Base-by-base conservation (phyloP, 2,113 vertebrate genomes). In the Odocoileus virginianus region DNA sequence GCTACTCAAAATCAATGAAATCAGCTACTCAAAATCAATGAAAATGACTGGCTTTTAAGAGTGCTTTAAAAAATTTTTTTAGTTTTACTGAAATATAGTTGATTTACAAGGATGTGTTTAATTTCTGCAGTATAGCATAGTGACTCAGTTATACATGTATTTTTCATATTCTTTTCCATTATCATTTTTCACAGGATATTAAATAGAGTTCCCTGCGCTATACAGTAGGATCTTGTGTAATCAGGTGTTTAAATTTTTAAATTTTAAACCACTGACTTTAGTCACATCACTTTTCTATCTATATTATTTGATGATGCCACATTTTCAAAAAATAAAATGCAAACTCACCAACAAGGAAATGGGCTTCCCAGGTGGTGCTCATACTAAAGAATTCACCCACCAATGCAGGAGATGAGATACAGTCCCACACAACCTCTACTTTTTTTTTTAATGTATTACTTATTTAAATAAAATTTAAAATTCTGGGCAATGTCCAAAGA, bases 401-500 rank as follows among this genome's bases (percentile, higher is more conserved):
- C 67, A 74, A 25, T 23, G 67, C 19, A 74, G 36, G 12, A 40
- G 19, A 74, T 40, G 23, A 0, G 1, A 40, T 45, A 60, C 52
- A 93, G 14, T 74, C 19, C 81, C 10, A 91, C 11, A 74, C 30
- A 58, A 36, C 14, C 9, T 81, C 64, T 86, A 36, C 64, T 92
- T 67, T 61, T 76, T 94, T 27, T 25, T 91, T 91, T 67, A 45
- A 87, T 58, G 17, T 91, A 95, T 50, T 28, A 67, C 40, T 58
- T 93, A 88, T 45, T 43, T 60, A 96, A 92, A 85, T 96, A 89
- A 82, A 94, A 91, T 45, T 91, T 88, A 79, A 95, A 83, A 84
- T 28, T 87, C 27, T 74, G 43, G 47, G 9, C 25, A 94, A 58
- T 25, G 45, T 14, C 17, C 27, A 94, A 87, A 74, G 21, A 87